Percentiles rank a stretch among this genome's conserved stretches.
phyloP scores from a whole-genome alignment of 2,113 vertebrate species.

The Falcunculus frontatus region DNA sequence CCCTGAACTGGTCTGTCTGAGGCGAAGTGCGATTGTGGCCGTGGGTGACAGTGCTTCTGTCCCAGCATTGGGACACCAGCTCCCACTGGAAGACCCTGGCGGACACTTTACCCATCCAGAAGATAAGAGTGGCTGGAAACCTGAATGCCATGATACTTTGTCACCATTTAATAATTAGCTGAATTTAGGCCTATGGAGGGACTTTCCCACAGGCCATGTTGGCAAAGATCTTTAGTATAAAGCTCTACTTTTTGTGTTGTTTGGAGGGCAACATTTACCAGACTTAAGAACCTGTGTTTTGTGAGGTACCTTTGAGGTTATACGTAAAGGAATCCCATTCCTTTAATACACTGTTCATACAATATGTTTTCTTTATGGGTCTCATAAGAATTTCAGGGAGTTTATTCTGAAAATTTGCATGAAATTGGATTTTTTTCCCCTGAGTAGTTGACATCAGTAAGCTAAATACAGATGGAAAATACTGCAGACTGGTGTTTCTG shows the following conservation, averaged over 20 bases:
- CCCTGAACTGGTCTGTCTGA: background rate
- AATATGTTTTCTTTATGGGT: background rate
- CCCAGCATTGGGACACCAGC: background rate
- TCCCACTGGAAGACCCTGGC: background rate
- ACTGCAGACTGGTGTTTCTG: background rate
- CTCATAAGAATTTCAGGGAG: background rate
- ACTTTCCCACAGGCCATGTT: background rate
- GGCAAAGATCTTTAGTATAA: background rate
- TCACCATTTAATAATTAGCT: background rate
- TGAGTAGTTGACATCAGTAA: background rate
- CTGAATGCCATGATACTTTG: background rate
- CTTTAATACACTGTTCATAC: background rate
- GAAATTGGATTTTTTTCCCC: background rate
- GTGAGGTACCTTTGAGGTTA: background rate
- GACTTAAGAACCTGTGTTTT: background rate
- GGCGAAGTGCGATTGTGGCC: fast-evolving
- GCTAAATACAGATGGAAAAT: background rate
- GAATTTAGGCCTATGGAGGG: background rate
- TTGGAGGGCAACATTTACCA: background rate
- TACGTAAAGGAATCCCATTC: background rate
- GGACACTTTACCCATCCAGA: background rate
- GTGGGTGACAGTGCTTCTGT: background rate
- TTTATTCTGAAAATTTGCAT: background rate
- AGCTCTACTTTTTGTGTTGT: background rate
- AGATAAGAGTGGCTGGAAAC: background rate